Conservation (phyloP, 2,888 invertebrate genomes). For the Autographa gamma region DNA sequence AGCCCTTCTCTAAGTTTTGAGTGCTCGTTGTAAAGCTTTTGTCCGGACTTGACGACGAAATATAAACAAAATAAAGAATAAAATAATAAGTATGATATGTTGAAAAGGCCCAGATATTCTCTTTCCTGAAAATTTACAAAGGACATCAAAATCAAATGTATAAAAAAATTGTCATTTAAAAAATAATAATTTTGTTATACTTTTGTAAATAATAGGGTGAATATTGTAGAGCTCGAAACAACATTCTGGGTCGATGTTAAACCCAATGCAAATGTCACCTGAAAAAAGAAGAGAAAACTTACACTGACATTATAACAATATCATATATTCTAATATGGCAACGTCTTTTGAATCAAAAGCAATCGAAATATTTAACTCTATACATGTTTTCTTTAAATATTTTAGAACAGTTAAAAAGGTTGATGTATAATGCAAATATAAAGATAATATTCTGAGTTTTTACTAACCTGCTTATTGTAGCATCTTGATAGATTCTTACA, state of each 20-base stretch:
- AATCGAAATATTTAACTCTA: too few relatives aligned
- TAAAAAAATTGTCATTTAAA: too few relatives aligned
- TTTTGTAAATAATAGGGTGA: conserved; percentile 3
- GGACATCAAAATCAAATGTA: neutral
- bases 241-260: conserved; percentile 7
- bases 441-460: neutral
- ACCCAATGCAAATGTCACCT: neutral
- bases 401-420: too few relatives aligned
- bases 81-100: neutral
- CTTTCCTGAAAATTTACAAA: neutral
- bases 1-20: neutral
- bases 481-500: conserved; percentile 19
- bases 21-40: neutral
- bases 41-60: neutral
- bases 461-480: conserved; percentile 25
- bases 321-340: too few relatives aligned
- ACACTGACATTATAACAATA: too few relatives aligned
- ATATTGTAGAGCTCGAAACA: conserved; percentile 12
- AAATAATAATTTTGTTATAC: neutral
- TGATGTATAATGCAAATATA: too few relatives aligned
- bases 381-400: neutral
- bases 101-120: neutral
- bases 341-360: too few relatives aligned
- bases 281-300: neutral
- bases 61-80: neutral